Conservation (phyloP, 2,113 vertebrate genomes). For the Gymnarchus niloticus region DNA sequence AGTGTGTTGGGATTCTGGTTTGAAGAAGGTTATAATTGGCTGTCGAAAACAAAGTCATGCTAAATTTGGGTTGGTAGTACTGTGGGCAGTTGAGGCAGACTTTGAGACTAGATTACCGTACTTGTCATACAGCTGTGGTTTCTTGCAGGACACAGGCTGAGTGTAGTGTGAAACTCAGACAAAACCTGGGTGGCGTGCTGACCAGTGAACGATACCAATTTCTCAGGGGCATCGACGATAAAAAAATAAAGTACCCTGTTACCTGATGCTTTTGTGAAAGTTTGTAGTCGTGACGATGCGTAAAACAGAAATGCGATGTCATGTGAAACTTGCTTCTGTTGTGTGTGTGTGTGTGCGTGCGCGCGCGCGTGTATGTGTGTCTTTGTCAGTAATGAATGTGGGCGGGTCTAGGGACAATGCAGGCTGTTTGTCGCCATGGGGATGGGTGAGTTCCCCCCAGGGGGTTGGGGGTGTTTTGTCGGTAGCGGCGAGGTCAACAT, state of each 20-base stretch:
- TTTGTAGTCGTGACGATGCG: slow-evolving; percentile 10
- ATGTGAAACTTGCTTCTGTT: slow-evolving; percentile 29
- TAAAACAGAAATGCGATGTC: background rate
- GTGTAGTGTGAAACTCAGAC: background rate
- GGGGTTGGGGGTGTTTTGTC: slow-evolving; percentile 54
- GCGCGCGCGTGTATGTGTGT: slow-evolving; percentile 29
- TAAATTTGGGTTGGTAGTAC: background rate
- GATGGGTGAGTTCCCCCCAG: slow-evolving; percentile 55
- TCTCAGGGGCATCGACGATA: background rate
- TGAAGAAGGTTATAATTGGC: background rate
- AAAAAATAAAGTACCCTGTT: background rate
- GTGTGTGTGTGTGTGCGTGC: slow-evolving; percentile 42
- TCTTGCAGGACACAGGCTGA: background rate
- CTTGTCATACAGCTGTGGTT: background rate
- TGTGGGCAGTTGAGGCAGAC: background rate
- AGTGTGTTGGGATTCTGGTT: background rate
- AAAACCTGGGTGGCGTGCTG: background rate
- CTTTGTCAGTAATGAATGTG: slow-evolving; percentile 69
- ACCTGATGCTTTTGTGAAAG: slow-evolving; percentile 5
- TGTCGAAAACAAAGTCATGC: background rate
- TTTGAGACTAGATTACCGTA: background rate
- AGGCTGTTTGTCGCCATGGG: slow-evolving; percentile 66
- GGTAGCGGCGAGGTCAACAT: slow-evolving; percentile 55
- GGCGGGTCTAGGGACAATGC: slow-evolving; percentile 69
- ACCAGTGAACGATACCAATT: background rate